Conservation (phyloP, 2,888 invertebrate species). For the Octodonta nipae region DNA sequence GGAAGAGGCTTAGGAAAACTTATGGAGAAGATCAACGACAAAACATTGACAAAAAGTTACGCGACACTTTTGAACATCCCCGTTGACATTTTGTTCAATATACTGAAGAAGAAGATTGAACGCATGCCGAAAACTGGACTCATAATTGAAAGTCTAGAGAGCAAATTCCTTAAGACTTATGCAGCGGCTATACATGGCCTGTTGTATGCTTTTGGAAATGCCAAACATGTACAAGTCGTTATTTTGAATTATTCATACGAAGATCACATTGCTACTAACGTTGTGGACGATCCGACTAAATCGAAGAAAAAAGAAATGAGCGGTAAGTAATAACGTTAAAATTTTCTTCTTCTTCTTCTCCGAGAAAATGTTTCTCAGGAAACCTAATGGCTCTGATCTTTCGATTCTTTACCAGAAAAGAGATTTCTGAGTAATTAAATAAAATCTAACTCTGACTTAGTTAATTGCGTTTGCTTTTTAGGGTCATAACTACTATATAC, state of each 20-base stretch:
- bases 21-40: background rate
- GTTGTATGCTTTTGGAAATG: conserved; percentile 24
- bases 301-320: conserved; percentile 10
- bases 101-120: conserved; percentile 19
- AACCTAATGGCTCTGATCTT: too few species aligned
- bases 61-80: conserved; percentile 23
- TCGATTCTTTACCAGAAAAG: too few species aligned
- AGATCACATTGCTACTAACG: conserved; percentile 14
- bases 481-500: too few species aligned
- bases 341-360: too few species aligned
- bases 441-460: too few species aligned
- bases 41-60: conserved; percentile 7
- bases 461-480: too few species aligned
- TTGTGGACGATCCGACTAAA: conserved; percentile 10
- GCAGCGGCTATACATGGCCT: conserved; percentile 18
- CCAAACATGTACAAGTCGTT: conserved; percentile 25
- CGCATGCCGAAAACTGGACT: conserved; percentile 10
- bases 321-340: too few species aligned
- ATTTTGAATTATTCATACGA: conserved; percentile 16
- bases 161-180: conserved; percentile 24
- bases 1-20: background rate
- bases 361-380: too few species aligned
- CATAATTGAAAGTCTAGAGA: conserved; percentile 28
- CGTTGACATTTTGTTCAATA: conserved; percentile 18
- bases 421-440: too few species aligned